phyloP scores from a whole-genome alignment of 2,888 invertebrate species.

The Lacanobia oleracea region DNA sequence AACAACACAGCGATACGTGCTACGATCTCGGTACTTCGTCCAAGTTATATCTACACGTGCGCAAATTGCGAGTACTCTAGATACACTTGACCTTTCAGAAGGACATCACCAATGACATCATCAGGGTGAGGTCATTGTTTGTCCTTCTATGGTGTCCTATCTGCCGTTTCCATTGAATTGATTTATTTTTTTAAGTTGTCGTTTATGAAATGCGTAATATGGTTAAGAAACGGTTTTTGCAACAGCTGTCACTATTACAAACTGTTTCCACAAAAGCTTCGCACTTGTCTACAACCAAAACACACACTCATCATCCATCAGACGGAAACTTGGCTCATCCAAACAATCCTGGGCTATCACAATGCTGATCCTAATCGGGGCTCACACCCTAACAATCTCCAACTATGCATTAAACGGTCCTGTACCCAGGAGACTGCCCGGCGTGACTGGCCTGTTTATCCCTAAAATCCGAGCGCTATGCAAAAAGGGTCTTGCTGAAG shows the following conservation, averaged over 20 bases:
- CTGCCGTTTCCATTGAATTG: not conserved
- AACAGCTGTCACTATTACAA: not conserved
- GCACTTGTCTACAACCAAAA: conserved; percentile 48
- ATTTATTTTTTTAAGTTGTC: not conserved
- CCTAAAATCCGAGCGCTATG: conserved; percentile 76
- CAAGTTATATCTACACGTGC: not conserved
- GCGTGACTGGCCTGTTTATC: conserved; percentile 86
- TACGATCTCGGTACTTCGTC: not conserved
- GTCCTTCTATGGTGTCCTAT: not conserved
- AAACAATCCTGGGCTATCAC: conserved; percentile 68
- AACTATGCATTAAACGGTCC: conserved; percentile 86
- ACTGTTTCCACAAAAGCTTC: not conserved
- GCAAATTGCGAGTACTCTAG: not conserved
- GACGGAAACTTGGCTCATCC: conserved; percentile 65
- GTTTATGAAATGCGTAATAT: not conserved
- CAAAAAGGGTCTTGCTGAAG: conserved; percentile 86
- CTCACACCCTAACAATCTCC: conserved; percentile 79
- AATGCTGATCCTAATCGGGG: conserved; percentile 78
- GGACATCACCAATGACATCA: not conserved
- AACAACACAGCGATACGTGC: not conserved
- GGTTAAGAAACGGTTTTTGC: not conserved
- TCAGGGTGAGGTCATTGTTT: not conserved
- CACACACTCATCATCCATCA: conserved; percentile 59
- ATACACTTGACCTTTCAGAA: not conserved
- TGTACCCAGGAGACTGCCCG: conserved; percentile 81